These are phyloP conservation scores for Suricata suricatta DNA, from an alignment of 2,113 vertebrate species.

Conservation along the genomic window DNA sequence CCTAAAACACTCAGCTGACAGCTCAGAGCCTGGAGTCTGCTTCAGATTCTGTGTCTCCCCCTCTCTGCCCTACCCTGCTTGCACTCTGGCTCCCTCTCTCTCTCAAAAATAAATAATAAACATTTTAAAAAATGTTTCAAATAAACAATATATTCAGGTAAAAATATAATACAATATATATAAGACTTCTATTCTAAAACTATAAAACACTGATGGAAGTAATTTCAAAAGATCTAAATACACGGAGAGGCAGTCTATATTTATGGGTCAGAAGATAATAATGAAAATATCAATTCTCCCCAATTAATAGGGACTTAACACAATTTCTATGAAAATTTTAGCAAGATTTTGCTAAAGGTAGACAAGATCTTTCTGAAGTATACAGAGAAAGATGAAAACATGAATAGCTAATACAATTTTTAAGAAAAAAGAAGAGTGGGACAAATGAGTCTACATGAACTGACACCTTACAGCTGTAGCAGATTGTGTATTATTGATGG, in stretches of 20 bases:
- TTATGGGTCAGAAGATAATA: not conserved
- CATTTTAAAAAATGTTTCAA: not conserved
- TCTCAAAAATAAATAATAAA: no score
- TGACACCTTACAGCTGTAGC: not conserved
- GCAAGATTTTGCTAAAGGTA: not conserved
- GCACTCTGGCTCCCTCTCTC: no score
- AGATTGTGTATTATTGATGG: not conserved
- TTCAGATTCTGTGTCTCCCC: no score
- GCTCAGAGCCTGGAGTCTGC: no score
- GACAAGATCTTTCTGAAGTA: not conserved
- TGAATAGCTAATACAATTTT: not conserved
- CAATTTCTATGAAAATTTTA: not conserved
- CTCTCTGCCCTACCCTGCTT: no score
- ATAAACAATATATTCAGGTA: not conserved
- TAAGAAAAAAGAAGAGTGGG: not conserved
- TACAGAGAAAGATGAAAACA: not conserved
- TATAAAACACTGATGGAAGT: not conserved
- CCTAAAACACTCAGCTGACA: not conserved
- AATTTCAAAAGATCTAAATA: not conserved
- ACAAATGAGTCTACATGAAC: not conserved
- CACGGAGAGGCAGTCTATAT: no score
- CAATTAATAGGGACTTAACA: not conserved
- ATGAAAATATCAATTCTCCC: not conserved
- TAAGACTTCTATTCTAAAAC: not conserved
- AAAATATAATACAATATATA: not conserved